Conservation (phyloP, 2,888 invertebrate species). For the Isoperla grammatica region DNA sequence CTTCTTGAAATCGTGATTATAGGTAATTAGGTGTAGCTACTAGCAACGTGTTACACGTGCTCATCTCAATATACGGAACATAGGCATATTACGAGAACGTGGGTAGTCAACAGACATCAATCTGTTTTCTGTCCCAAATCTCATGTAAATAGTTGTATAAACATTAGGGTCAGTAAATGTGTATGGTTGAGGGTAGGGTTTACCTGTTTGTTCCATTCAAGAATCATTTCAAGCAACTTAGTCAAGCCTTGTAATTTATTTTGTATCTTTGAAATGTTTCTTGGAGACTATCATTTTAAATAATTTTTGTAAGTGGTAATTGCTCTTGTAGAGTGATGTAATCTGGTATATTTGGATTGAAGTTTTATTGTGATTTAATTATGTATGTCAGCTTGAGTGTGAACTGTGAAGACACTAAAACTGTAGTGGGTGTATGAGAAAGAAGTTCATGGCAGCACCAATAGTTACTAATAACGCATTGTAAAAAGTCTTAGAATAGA, state of each 20-base stretch:
- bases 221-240: constrained; percentile 24
- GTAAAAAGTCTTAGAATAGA: too few relatives aligned
- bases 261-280: constrained; percentile 26
- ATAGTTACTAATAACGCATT: too few relatives aligned
- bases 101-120: constrained; percentile 23
- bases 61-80: constrained; percentile 12
- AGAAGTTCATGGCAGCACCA: too few relatives aligned
- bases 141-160: constrained; percentile 29
- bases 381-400: constrained; percentile 3
- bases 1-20: constrained; percentile 11
- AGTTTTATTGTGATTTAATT: constrained; percentile 12
- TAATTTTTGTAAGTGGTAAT: constrained; percentile 7
- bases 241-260: constrained; percentile 26
- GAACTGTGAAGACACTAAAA: neutral
- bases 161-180: constrained; percentile 15
- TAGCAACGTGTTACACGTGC: constrained; percentile 14
- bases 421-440: constrained; percentile 4
- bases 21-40: constrained; percentile 5
- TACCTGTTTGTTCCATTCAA: constrained; percentile 23
- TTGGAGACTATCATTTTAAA: constrained; percentile 25
- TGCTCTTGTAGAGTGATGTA: constrained; percentile 9
- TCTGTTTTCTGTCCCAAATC: constrained; percentile 23
- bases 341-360: neutral
- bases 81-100: constrained; percentile 16
- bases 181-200: constrained; percentile 26